Percentiles rank a stretch among this genome's conserved stretches.
These are phyloP conservation scores for Hemitrygon akajei DNA, from an alignment of 2,797 vertebrate genomes.

Conservation along the genomic window DNA sequence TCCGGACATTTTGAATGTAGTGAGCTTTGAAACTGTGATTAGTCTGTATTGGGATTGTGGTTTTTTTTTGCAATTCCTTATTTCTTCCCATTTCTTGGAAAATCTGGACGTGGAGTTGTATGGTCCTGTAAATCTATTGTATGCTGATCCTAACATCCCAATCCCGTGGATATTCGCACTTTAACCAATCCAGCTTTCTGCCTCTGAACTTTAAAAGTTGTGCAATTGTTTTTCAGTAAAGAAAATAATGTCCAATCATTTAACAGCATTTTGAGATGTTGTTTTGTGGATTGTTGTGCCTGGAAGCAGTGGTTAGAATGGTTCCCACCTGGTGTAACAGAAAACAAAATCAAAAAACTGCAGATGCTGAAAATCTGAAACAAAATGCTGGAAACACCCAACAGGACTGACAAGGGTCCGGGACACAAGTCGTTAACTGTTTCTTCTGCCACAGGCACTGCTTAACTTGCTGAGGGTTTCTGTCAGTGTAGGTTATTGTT, in stretches of 20 bases:
- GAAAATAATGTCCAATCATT: background rate
- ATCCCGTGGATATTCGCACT: background rate
- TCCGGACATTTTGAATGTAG: background rate
- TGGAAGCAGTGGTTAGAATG: background rate
- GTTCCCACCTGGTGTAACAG: background rate
- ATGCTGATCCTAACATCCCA: background rate
- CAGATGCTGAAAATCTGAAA: too few species aligned
- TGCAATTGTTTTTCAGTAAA: too few species aligned
- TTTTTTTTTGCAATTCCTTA: background rate
- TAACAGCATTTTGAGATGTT: background rate
- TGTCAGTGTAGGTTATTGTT: too few species aligned
- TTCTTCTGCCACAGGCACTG: too few species aligned
- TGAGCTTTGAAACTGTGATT: constrained; percentile 30
- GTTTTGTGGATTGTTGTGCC: background rate
- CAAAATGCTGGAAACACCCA: too few species aligned
- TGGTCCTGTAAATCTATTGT: background rate
- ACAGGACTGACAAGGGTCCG: too few species aligned
- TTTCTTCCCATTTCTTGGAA: background rate
- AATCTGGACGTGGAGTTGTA: background rate
- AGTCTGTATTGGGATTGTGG: background rate
- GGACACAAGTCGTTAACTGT: too few species aligned
- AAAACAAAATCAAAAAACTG: too few species aligned
- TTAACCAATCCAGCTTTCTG: constrained; percentile 4
- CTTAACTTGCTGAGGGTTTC: too few species aligned
- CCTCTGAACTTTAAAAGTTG: background rate